Evolutionary conservation across 2,888 invertebrate genomes (phyloP).

Genomic region (Drosophila multiciliata): DNA sequence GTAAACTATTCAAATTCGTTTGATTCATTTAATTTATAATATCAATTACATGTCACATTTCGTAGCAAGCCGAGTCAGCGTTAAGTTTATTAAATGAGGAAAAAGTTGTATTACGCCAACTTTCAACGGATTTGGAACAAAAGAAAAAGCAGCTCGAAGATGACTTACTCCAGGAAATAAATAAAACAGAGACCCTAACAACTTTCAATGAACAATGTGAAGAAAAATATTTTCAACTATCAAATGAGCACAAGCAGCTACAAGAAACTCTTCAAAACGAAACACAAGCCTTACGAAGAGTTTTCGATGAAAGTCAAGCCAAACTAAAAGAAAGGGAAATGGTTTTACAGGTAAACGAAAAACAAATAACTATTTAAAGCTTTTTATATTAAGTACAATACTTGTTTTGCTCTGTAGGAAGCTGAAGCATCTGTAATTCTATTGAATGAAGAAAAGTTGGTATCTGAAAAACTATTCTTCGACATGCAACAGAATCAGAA

Average conservation of each 20-base stretch:
- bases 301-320: conserved; percentile 29
- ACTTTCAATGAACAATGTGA: conserved; percentile 39
- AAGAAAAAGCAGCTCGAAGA: conserved; percentile 30
- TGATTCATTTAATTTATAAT: not conserved
- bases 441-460: conserved; percentile 34
- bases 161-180: conserved; percentile 28
- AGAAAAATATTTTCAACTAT: conserved; percentile 41
- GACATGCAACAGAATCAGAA: conserved; percentile 29
- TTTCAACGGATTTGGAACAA: conserved; percentile 28
- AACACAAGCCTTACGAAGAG: conserved; percentile 15
- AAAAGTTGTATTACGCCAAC: conserved; percentile 18
- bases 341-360: conserved; percentile 40
- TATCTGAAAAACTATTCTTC: conserved; percentile 15
- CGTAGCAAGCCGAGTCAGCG: conserved; percentile 26
- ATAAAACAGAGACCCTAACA: conserved; percentile 37
- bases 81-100: conserved; percentile 36
- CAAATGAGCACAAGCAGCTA: conserved; percentile 38
- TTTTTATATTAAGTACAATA: not conserved
- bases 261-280: conserved; percentile 33
- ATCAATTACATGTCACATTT: not conserved
- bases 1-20: conserved; percentile 23
- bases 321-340: conserved; percentile 48
- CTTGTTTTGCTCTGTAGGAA: conserved; percentile 2
- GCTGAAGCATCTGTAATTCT: conserved; percentile 20
- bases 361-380: not conserved